These are phyloP conservation scores for Ptychochromis oligacanthus DNA, from an alignment of 2,113 vertebrate species.

Conservation along the genomic window DNA sequence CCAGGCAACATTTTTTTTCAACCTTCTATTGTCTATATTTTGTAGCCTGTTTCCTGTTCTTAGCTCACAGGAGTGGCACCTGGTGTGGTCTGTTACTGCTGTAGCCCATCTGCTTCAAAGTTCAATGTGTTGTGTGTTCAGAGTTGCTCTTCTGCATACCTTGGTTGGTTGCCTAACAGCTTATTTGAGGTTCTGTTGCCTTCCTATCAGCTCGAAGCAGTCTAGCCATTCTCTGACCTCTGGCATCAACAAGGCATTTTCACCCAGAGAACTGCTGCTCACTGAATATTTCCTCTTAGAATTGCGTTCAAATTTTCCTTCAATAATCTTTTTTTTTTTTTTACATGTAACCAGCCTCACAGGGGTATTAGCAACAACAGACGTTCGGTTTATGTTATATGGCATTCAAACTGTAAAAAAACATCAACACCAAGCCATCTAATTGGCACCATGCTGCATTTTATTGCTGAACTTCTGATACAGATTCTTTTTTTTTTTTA, in stretches of 20 bases:
- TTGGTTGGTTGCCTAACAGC: neutral
- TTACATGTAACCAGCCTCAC: neutral
- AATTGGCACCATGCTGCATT: constrained; percentile 85
- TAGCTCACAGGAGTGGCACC: neutral
- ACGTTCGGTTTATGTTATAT: neutral
- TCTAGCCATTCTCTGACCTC: neutral
- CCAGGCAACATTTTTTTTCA: no score
- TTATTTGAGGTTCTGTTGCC: neutral
- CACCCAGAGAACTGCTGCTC: no score
- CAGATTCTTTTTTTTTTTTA: constrained; percentile 48
- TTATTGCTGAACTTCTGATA: constrained; percentile 83
- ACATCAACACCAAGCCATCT: constrained; percentile 24
- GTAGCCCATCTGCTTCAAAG: neutral
- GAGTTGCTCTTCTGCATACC: neutral
- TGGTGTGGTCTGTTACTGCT: neutral
- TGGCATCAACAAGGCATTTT: no score
- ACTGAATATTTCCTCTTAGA: no score
- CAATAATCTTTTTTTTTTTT: neutral
- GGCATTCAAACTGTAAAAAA: neutral
- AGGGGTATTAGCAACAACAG: neutral
- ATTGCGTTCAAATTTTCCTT: neutral
- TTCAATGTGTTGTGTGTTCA: neutral
- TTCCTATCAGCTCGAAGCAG: neutral
- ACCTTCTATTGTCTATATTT: neutral
- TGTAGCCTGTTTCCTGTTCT: neutral